These are phyloP conservation scores for Oreotragus oreotragus DNA, from an alignment of 2,113 vertebrate species.

Conservation along the genomic window DNA sequence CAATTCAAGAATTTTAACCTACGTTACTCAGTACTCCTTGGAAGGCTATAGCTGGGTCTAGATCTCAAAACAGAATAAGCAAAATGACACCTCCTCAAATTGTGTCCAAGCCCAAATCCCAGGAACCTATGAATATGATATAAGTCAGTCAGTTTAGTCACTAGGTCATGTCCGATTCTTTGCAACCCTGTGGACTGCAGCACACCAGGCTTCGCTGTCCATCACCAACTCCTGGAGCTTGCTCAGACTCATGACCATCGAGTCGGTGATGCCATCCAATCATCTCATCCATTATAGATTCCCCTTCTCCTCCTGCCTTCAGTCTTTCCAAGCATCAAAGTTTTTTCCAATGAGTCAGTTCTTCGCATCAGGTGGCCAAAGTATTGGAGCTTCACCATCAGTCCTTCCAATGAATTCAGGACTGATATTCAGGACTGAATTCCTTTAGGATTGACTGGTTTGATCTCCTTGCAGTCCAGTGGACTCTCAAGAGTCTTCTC, in stretches of 20 bases:
- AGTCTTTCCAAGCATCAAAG: not conserved
- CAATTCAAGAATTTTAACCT: not conserved
- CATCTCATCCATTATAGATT: not conserved
- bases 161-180: accelerated
- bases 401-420: not conserved
- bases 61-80: not conserved
- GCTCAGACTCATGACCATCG: not conserved
- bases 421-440: not conserved
- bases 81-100: not conserved
- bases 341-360: not conserved
- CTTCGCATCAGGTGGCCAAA: not conserved
- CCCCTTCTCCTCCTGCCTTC: not conserved
- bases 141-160: not conserved
- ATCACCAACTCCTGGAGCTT: not conserved
- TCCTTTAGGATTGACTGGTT: not conserved
- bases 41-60: not conserved
- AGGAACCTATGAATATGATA: not conserved
- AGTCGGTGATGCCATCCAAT: not conserved
- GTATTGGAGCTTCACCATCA: not conserved
- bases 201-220: not conserved
- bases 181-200: not conserved
- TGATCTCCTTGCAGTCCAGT: not conserved
- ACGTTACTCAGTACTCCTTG: not conserved
- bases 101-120: accelerated
- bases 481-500: not conserved